Base-by-base conservation (phyloP, 2,797 vertebrate genomes). In the Sciaenops ocellatus region DNA sequence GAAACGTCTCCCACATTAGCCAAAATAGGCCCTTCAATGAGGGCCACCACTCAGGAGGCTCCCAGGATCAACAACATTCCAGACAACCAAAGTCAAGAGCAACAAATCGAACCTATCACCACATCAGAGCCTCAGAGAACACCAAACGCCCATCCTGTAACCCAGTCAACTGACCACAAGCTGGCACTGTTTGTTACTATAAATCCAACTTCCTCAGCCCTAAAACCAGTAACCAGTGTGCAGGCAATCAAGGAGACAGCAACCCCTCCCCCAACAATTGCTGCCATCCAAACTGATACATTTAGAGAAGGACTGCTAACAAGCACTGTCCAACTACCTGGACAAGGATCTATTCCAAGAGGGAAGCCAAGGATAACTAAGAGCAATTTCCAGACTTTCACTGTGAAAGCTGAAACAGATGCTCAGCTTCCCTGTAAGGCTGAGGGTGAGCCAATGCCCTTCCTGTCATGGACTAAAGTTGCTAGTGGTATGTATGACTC, bases 401-500 rank as follows among this genome's bases (percentile, higher is more conserved):
- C 94, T 0, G 89, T 95, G 69, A 90, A 92, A 20, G 96, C 95
- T 6, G 97, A 96, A 90, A 89, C 83, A 3, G 96, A 98, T 71
- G 95, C 90, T 38, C 50, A 89, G 57, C 93, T 99, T 59, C 96
- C 96, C 18, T 99, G 98, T 79, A 93, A 96, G 69, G 93, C 96
- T 2, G 69, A 79, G 5, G 97, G 97, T 9, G 95, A 96, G 3
- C 97, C 97, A 2, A 92, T 74, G 75, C 97, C 97, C 41, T 95
- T 96, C 61, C 84, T 98, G 62, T 96, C 96, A 11, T 99, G 98
- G 98, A 98, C 96, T 18, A 97, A 97, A 92, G 90, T 97, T 24
- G 94, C 96, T 34, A 98, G 95, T 89, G 98, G 98, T 99, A 95
- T 81, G 95, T 91, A 79, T 64, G 51, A 87, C 57, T 89, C 47